Evolutionary conservation across 2,888 invertebrate genomes (phyloP).

Genomic region (Koerneria pararmatus): DNA sequence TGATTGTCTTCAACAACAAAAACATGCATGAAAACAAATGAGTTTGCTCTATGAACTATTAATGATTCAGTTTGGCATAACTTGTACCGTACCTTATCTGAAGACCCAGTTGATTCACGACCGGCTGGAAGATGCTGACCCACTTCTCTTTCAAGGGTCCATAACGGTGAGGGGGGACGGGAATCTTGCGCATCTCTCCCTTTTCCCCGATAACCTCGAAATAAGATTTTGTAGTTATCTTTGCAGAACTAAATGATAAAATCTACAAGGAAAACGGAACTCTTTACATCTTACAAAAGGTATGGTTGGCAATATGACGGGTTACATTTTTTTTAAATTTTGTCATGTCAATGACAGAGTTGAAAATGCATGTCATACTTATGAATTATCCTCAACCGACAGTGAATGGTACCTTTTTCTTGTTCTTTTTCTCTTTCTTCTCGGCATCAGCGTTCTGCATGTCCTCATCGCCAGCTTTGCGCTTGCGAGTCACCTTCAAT

Average conservation of each 20-base stretch:
- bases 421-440: conserved; percentile 21
- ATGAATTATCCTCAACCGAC: conserved; percentile 39
- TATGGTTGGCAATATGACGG: no score
- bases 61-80: not conserved
- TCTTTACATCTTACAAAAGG: no score
- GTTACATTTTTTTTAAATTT: no score
- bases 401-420: not conserved
- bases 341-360: no score
- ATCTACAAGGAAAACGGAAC: no score
- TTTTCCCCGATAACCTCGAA: no score
- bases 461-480: conserved; percentile 30
- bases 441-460: conserved; percentile 24
- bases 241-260: no score
- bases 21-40: not conserved
- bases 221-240: no score
- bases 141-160: conserved; percentile 91
- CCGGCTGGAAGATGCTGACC: conserved; percentile 91
- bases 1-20: not conserved
- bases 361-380: conserved; percentile 28
- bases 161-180: conserved; percentile 89
- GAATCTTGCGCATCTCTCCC: no score
- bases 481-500: conserved; percentile 40
- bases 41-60: conserved; percentile 4
- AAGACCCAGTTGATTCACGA: conserved; percentile 88
- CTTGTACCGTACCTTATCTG: conserved; percentile 66